Conservation (phyloP, 2,888 invertebrate genomes). For the Iphiclides podalirius region DNA sequence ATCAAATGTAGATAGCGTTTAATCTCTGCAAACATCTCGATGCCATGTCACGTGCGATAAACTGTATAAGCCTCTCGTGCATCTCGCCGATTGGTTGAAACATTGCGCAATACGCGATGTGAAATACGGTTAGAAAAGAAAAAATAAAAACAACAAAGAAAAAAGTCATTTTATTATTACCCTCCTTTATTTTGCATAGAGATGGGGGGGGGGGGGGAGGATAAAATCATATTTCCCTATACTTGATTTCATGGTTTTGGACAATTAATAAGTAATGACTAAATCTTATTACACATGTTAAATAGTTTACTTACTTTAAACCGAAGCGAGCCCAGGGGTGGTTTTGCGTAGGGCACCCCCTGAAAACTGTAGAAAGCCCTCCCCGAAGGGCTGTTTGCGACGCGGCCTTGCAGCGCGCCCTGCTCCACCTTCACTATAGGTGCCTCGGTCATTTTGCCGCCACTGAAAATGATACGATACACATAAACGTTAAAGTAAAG, state of each 20-base stretch:
- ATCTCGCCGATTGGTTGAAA: not conserved
- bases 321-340: constrained; percentile 65
- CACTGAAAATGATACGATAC: constrained; percentile 49
- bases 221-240: too few relatives aligned
- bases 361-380: constrained; percentile 68
- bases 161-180: too few relatives aligned
- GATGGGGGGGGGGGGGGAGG: too few relatives aligned
- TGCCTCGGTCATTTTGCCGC: constrained; percentile 69
- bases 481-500: too few relatives aligned
- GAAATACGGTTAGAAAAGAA: too few relatives aligned
- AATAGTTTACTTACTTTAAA: constrained; percentile 60
- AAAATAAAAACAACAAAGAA: too few relatives aligned
- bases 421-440: constrained; percentile 64
- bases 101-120: not conserved
- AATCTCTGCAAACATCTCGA: constrained; percentile 16
- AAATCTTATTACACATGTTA: too few relatives aligned
- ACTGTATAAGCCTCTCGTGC: not conserved
- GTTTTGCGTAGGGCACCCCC: constrained; percentile 70
- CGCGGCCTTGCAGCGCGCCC: constrained; percentile 60
- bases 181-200: too few relatives aligned
- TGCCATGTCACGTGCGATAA: constrained; percentile 1
- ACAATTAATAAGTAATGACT: too few relatives aligned
- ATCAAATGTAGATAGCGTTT: constrained; percentile 3
- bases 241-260: too few relatives aligned
- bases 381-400: constrained; percentile 52